phyloP scores from a whole-genome alignment of 2,888 invertebrate genomes.

The Eilema caniola region DNA sequence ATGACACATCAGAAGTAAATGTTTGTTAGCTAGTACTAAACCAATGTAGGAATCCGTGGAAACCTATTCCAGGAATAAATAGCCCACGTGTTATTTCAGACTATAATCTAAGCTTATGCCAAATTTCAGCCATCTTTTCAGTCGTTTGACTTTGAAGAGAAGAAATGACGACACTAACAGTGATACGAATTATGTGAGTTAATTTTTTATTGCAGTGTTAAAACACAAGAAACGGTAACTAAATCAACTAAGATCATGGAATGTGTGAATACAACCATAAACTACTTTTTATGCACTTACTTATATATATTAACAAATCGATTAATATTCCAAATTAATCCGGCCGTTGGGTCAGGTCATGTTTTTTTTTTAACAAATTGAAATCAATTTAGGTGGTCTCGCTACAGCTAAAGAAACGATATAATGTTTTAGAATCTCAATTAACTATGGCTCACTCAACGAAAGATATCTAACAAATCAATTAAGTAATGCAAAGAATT shows the following conservation, averaged over 20 bases:
- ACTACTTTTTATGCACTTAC: conserved; percentile 24
- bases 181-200: too few relatives aligned
- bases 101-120: too few relatives aligned
- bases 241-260: neutral
- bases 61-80: too few relatives aligned
- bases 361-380: conserved; percentile 56
- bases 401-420: conserved; percentile 60
- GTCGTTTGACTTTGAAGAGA: too few relatives aligned
- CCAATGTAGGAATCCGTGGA: too few relatives aligned
- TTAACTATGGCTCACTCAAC: conserved; percentile 81
- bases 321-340: conserved; percentile 49
- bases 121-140: too few relatives aligned
- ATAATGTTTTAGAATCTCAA: conserved; percentile 74
- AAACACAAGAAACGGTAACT: neutral
- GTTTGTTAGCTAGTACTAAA: too few relatives aligned
- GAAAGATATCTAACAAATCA: conserved; percentile 84
- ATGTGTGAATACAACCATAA: conserved; percentile 16
- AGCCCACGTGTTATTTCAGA: too few relatives aligned
- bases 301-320: conserved; percentile 29
- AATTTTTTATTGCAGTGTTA: neutral
- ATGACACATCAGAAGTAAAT: too few relatives aligned
- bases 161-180: too few relatives aligned
- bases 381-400: conserved; percentile 67
- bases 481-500: conserved; percentile 85
- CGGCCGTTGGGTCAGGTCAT: conserved; percentile 49